These are phyloP conservation scores for Scylla paramamosain DNA, from an alignment of 1,140 invertebrate genomes.

Conservation along the genomic window DNA sequence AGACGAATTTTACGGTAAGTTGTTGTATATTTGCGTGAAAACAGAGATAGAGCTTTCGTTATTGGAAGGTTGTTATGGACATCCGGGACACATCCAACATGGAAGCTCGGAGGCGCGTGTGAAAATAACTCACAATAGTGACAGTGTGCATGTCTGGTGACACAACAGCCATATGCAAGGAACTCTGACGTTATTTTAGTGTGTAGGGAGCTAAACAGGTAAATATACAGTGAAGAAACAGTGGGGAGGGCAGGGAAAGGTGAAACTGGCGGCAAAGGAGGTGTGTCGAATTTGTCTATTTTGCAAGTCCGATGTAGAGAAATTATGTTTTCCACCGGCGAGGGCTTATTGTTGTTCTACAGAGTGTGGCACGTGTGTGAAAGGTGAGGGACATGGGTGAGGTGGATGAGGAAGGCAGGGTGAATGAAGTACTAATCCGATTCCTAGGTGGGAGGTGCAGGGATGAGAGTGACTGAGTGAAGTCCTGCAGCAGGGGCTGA, in stretches of 20 bases:
- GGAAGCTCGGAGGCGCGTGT: constrained; percentile 66
- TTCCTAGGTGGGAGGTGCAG: no score
- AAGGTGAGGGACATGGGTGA: neutral
- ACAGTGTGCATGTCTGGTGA: constrained; percentile 29
- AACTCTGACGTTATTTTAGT: constrained; percentile 18
- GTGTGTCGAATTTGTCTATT: constrained; percentile 45
- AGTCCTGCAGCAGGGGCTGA: no score
- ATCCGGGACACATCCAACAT: constrained; percentile 71
- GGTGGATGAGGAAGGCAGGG: neutral
- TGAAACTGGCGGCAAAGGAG: neutral
- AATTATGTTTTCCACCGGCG: neutral
- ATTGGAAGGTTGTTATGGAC: constrained; percentile 73
- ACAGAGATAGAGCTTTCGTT: neutral
- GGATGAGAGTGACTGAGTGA: no score
- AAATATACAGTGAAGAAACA: neutral
- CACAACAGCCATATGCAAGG: constrained; percentile 46
- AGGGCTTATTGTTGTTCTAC: neutral
- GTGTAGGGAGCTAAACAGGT: constrained; percentile 45
- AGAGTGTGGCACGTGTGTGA: neutral
- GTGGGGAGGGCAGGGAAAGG: neutral
- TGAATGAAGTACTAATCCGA: no score
- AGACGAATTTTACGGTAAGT: neutral
- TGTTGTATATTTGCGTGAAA: neutral
- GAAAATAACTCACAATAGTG: constrained; percentile 45
- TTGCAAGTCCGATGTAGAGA: neutral